phyloP scores from a whole-genome alignment of 1,140 invertebrate genomes.

The Radopholus similis region DNA sequence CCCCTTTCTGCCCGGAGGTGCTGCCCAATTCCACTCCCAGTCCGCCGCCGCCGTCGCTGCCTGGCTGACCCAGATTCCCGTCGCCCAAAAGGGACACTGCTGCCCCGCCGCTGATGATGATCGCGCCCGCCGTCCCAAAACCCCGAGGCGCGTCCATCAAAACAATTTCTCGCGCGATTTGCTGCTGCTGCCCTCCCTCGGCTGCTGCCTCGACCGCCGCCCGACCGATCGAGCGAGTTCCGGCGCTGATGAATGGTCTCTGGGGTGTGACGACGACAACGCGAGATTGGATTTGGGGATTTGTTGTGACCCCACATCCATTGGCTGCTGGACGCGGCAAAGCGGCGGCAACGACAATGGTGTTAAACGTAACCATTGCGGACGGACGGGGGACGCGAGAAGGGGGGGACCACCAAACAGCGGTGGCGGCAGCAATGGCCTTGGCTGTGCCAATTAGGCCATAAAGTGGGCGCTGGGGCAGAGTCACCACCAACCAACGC shows the following conservation, averaged over 20 bases:
- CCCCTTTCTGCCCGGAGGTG: too few species aligned
- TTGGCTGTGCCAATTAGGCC: background rate
- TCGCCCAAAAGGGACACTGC: background rate
- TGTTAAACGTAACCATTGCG: background rate
- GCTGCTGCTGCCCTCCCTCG: background rate
- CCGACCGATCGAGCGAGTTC: conserved; percentile 4
- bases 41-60: background rate
- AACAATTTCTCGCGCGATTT: conserved; percentile 7
- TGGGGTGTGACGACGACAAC: background rate
- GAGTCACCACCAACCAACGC: background rate
- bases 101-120: background rate
- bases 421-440: background rate
- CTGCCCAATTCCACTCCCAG: too few species aligned
- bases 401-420: background rate
- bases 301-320: too few species aligned
- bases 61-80: conserved; percentile 1
- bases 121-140: background rate
- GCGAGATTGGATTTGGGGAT: background rate
- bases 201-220: background rate
- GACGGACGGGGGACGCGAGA: background rate
- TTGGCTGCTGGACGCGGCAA: too few species aligned
- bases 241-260: background rate
- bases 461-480: background rate
- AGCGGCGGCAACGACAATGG: too few species aligned
- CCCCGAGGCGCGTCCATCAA: background rate